A percentile compares a stretch with the other conserved stretches of the same genome.
Conservation (phyloP, 2,797 vertebrate genomes). For the Enoplosus armatus region DNA sequence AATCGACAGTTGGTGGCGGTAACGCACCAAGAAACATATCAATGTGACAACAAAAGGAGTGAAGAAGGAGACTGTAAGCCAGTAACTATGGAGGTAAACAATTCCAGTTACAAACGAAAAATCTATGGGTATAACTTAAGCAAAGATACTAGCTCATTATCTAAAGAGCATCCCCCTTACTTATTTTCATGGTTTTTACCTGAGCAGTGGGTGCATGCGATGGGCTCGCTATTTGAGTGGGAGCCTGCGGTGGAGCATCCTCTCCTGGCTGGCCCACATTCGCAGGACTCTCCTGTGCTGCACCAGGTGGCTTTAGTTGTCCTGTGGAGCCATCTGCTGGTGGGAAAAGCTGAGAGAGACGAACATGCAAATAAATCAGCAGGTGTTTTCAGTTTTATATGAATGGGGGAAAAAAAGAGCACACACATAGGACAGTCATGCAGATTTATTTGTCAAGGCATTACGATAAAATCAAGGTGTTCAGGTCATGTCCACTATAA, state of each 20-base stretch:
- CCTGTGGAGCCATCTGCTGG: slow-evolving; percentile 84
- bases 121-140: background rate
- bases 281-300: slow-evolving; percentile 82
- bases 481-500: slow-evolving; percentile 75
- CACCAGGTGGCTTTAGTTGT: slow-evolving; percentile 86
- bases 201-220: slow-evolving; percentile 73
- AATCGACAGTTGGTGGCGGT: background rate
- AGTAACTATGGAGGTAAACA: no score
- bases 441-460: slow-evolving; percentile 57
- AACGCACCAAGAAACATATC: background rate
- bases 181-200: slow-evolving; percentile 47
- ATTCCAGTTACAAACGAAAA: no score
- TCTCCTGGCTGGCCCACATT: slow-evolving; percentile 78
- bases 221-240: slow-evolving; percentile 80
- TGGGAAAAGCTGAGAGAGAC: slow-evolving; percentile 85
- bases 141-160: background rate
- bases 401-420: background rate
- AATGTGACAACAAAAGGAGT: background rate
- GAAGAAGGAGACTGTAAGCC: no score
- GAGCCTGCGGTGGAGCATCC: slow-evolving; percentile 71
- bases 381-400: background rate
- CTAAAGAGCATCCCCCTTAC: no score
- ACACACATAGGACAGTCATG: slow-evolving; percentile 67
- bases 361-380: slow-evolving; percentile 18
- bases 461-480: slow-evolving; percentile 64